Evolutionary conservation across 1,140 invertebrate species (phyloP).

Genomic region (Sinella curviseta): DNA sequence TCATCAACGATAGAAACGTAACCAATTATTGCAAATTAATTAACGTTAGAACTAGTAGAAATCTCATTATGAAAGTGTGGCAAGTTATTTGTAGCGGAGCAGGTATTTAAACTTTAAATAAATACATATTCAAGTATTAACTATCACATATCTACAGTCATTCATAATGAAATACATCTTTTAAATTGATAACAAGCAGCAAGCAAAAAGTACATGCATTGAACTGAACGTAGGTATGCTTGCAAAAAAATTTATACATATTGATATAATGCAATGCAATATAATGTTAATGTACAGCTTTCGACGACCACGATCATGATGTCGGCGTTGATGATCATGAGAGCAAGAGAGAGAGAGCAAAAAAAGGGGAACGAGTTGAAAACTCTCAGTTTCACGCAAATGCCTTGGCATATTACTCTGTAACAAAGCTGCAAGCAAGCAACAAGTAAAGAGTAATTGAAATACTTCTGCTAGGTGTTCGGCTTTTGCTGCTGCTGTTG

Average conservation of each 20-base stretch:
- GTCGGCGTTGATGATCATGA: neutral
- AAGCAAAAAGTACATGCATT: neutral
- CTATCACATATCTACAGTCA: neutral
- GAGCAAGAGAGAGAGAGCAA: neutral
- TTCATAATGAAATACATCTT: neutral
- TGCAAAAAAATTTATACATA: too few species aligned
- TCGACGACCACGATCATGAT: neutral
- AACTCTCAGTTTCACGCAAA: slow-evolving; percentile 11
- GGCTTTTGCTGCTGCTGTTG: too few species aligned
- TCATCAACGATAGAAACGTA: too few species aligned
- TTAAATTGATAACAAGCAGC: neutral
- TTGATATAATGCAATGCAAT: too few species aligned
- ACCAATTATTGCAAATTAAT: too few species aligned
- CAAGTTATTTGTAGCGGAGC: neutral
- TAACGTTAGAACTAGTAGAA: too few species aligned
- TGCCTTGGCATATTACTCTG: neutral
- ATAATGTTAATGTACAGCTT: too few species aligned
- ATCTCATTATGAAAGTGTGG: neutral
- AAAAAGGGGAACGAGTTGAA: slow-evolving; percentile 5
- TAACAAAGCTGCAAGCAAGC: neutral
- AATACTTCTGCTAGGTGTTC: too few species aligned
- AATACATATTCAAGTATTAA: neutral
- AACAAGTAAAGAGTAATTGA: neutral
- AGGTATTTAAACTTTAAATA: too few species aligned
- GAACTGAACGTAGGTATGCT: neutral